Percentiles rank a stretch among this genome's conserved stretches.
Evolutionary conservation across 2,888 invertebrate genomes (phyloP).

Genomic region (Drosophila macrothrix): DNA sequence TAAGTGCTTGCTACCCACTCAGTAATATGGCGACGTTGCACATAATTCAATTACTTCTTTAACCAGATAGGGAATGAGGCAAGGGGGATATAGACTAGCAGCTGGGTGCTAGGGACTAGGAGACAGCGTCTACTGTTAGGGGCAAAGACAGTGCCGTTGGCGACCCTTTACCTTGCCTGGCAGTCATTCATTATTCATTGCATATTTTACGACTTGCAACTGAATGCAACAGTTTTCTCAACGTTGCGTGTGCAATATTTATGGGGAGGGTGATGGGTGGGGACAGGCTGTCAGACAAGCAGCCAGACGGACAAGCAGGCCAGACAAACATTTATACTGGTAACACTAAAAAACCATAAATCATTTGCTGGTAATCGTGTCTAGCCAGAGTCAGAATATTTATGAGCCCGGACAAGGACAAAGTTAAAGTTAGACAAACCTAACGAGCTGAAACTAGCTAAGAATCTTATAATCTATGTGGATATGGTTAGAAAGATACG

Average conservation of each 20-base stretch:
- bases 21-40: constrained; percentile 12
- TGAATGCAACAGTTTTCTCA: constrained; percentile 44
- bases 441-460: neutral
- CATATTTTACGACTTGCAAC: constrained; percentile 18
- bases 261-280: neutral
- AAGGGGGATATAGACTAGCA: neutral
- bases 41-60: constrained; percentile 38
- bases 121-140: neutral
- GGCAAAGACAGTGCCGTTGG: neutral
- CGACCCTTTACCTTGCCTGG: neutral
- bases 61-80: neutral
- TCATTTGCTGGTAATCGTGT: neutral
- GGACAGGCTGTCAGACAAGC: neutral
- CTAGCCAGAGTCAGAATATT: neutral
- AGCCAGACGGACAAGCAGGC: neutral
- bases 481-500: neutral
- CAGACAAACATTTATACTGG: neutral
- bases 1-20: neutral
- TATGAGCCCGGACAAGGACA: neutral
- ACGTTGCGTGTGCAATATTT: constrained; percentile 38
- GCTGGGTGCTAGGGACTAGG: neutral
- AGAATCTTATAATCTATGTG: neutral
- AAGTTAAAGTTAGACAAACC: neutral
- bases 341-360: constrained; percentile 2
- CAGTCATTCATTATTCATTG: constrained; percentile 29